Percentiles rank a stretch among this genome's conserved stretches.
phyloP scores from a whole-genome alignment of 2,113 vertebrate species.

The Echinops telfairi region DNA sequence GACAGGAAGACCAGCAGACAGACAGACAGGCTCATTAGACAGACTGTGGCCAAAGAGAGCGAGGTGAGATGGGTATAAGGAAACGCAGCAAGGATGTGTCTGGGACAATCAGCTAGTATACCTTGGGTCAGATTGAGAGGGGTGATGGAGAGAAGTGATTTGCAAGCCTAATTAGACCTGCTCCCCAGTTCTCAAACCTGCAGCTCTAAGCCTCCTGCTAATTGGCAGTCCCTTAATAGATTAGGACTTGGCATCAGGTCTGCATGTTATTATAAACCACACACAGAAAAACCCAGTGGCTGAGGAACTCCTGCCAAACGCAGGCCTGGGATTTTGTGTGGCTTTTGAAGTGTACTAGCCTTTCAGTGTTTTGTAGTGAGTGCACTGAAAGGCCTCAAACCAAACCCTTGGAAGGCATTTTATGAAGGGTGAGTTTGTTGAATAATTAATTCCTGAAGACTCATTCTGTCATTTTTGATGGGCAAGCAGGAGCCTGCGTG shows the following conservation, averaged over 20 bases:
- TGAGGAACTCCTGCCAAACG: constrained; percentile 87
- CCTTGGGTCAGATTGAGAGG: constrained; percentile 57
- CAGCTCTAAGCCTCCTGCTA: constrained; percentile 84
- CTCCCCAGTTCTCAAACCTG: constrained; percentile 74
- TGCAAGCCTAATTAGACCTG: constrained; percentile 80
- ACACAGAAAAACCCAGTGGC: constrained; percentile 88
- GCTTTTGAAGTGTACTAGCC: constrained; percentile 87
- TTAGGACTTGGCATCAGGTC: constrained; percentile 86
- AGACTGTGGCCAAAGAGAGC: neutral
- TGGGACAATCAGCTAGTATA: neutral
- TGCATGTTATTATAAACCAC: constrained; percentile 89
- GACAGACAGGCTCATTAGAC: too few species aligned
- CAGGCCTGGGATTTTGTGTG: constrained; percentile 83
- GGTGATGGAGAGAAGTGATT: constrained; percentile 63
- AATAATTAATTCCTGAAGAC: constrained; percentile 84
- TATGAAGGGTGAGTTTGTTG: constrained; percentile 82
- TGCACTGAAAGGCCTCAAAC: constrained; percentile 87
- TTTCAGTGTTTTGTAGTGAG: constrained; percentile 87
- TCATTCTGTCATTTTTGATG: constrained; percentile 81
- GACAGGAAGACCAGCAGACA: neutral
- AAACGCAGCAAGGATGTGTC: neutral
- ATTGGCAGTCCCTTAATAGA: constrained; percentile 86
- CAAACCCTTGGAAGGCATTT: constrained; percentile 83
- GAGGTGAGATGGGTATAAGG: neutral
- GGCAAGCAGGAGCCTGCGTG: constrained; percentile 54